Evolutionary conservation across 2,797 vertebrate species (phyloP), one percentile per base, ranked within the genome.

Genomic region (Columba guinea): DNA sequence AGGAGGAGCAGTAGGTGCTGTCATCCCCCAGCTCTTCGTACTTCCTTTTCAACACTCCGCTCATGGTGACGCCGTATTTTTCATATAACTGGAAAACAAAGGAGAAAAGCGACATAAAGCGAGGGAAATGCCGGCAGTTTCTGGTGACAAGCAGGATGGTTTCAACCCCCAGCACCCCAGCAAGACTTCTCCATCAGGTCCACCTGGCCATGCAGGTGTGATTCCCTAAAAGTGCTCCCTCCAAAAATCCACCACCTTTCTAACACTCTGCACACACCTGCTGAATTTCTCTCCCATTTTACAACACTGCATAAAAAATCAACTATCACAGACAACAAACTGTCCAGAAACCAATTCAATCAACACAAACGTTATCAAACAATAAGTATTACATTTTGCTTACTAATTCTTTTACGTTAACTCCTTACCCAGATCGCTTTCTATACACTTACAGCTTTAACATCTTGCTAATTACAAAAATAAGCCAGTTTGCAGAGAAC

Each of bases 11-110:
- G 96, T 98, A 99, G 94, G 98, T 98, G 18, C 96, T 98, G 93
- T 99, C 99, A 76, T 99, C 99, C 76, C 98, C 99, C 98, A 99
- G 97, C 98, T 99, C 99, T 97, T 99, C 98, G 48, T 99, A 99
- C 98, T 99, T 99, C 98, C 99, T 99, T 98, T 99, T 99, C 95
- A 99, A 98, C 88, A 99, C 97, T 93, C 98, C 99, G 19, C 98
- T 99, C 99, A 99, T 99, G 98, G 98, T 97, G 93, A 94, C 9
- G 64, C 90, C 51, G 95, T 75, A 78, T 39, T 58, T 91, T 83
- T 97, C 95, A 96, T 97, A 96, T 79, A 95, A 80, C 97, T 97
- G 87, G 9, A 68, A 71, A 92, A 79, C 3, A 81, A 78, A 86
- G 19, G 19, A 56, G 60, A 32, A 51, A 63, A 64, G 15, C 56